These are phyloP conservation scores for Drosophila sucinea DNA, from an alignment of 1,140 invertebrate genomes.

Conservation along the genomic window DNA sequence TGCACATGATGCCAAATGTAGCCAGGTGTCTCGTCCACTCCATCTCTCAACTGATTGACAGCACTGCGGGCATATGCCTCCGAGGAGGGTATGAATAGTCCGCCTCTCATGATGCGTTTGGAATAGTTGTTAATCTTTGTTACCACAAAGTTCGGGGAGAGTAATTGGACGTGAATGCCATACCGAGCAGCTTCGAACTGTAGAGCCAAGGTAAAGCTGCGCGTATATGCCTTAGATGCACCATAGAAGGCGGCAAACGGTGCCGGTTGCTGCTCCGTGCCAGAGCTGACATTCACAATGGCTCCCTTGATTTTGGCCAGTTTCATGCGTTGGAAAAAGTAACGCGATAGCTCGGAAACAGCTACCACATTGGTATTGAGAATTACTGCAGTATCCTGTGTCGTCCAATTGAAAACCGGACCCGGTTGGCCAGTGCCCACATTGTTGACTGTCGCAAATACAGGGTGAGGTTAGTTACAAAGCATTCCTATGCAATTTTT, in stretches of 20 bases:
- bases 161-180: slow-evolving; percentile 92
- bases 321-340: slow-evolving; percentile 91
- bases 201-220: slow-evolving; percentile 84
- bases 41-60: slow-evolving; percentile 90
- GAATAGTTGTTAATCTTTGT: slow-evolving; percentile 96
- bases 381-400: slow-evolving; percentile 90
- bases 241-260: slow-evolving; percentile 95
- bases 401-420: slow-evolving; percentile 89
- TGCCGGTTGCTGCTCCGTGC: slow-evolving; percentile 91
- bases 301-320: slow-evolving; percentile 89
- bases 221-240: slow-evolving; percentile 88
- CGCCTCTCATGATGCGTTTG: slow-evolving; percentile 88
- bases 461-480: too few species aligned
- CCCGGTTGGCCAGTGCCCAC: slow-evolving; percentile 92
- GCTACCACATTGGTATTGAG: slow-evolving; percentile 94
- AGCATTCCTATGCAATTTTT: too few species aligned
- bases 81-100: slow-evolving; percentile 90
- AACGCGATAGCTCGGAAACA: slow-evolving; percentile 91
- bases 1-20: slow-evolving; percentile 93
- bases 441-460: slow-evolving; percentile 90
- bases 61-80: slow-evolving; percentile 90
- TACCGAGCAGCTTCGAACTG: slow-evolving; percentile 89
- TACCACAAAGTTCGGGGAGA: slow-evolving; percentile 94
- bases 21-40: slow-evolving; percentile 90
- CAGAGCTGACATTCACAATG: slow-evolving; percentile 94